Percentiles rank a stretch among this genome's conserved stretches.
Evolutionary conservation across 2,113 vertebrate species (phyloP).

Genomic region (Camarhynchus parvulus): DNA sequence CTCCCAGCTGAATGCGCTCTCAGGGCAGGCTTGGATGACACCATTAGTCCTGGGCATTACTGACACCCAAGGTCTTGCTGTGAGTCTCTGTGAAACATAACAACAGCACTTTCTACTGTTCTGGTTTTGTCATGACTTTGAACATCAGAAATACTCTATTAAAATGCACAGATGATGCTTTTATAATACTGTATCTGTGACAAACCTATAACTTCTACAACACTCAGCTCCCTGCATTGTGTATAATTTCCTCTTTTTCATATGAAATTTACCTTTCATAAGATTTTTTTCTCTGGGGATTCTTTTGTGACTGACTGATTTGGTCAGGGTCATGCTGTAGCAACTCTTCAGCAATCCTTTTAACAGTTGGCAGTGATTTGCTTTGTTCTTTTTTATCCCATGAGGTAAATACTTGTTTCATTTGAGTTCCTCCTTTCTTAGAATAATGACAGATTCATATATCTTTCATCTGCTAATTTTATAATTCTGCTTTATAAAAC

Average conservation of each 20-base stretch:
- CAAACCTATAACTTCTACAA: neutral
- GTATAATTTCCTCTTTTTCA: neutral
- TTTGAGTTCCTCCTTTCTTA: neutral
- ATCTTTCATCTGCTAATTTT: neutral
- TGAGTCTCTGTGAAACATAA: neutral
- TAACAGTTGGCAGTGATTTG: neutral
- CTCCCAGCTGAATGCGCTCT: rapidly evolving
- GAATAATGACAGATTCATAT: neutral
- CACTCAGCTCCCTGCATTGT: neutral
- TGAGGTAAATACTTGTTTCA: neutral
- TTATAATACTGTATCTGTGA: neutral
- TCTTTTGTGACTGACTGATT: neutral
- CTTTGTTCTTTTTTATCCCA: neutral
- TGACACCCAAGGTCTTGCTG: neutral
- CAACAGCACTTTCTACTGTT: neutral
- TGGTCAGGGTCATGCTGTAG: neutral
- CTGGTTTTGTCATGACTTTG: neutral
- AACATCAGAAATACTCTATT: neutral
- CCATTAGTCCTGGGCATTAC: neutral
- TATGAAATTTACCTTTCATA: neutral
- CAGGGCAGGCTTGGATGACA: neutral
- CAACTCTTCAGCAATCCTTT: neutral
- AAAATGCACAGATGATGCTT: neutral
- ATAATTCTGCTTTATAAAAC: neutral
- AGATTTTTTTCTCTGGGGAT: neutral